Evolutionary conservation across 2,888 invertebrate species (phyloP), one percentile per base, ranked within the genome.

Genomic region (Blera fallax): DNA sequence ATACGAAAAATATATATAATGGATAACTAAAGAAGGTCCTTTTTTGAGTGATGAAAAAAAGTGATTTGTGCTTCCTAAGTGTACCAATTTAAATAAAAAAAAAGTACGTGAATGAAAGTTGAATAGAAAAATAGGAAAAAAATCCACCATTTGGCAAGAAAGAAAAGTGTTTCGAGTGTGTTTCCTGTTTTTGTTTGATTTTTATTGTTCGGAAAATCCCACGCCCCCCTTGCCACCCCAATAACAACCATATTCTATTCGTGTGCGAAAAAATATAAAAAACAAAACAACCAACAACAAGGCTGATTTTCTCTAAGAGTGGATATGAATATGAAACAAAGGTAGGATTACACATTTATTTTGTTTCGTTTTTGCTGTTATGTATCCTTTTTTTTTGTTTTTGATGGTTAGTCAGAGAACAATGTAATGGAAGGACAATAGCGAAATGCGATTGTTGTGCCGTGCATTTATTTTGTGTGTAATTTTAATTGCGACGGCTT

Each of bases 241-340:
- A 54, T n/a, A 48, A n/a, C 62, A 45, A 16, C 14, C 40, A 50
- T 58, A 50, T 72, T 58, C 48, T 52, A 52, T 84, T 79, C 37
- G 80, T 73, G 73, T 80, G 73, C 18, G 32, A 70, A 48, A 72
- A 76, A 32, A 24, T 34, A n/a, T 21, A 32, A n/a, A 60, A 80
- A 60, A 48, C 48, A 48, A 34, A 72, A 56, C 58, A 84, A 50
- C 81, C 76, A 72, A 70, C 76, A 80, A 81, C 80, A 77, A 85
- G 60, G 85, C 80, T 80, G 85, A 85, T 81, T 85, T 85, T 81
- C 80, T 85, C 80, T 77, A 78, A 72, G 85, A 85, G 80, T 85
- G 85, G 85, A 85, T 85, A 85, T 85, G 85, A 85, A 85, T 85
- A 85, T 72, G 80, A 80, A 80, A 85, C 85, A 85, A 85, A 85